Evolutionary conservation across 1,140 invertebrate genomes (phyloP), one percentile per base, ranked within the genome.

Genomic region (Battus philenor): DNA sequence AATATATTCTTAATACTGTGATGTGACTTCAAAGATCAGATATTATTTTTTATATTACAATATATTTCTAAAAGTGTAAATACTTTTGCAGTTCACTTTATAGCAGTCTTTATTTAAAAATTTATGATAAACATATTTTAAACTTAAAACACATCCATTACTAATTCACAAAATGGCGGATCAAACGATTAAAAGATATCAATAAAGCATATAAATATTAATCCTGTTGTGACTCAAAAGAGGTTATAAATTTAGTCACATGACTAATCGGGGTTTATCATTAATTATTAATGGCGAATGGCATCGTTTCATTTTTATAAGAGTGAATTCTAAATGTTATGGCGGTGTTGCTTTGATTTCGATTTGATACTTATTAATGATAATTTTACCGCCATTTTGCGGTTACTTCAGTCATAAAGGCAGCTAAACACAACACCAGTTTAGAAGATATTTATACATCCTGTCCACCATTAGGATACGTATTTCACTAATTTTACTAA

Each of bases 401-500:
- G 52, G 34, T 65, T 65, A 57, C 53, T 52, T 43, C 50, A 39
- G 56, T 55, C 49, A 54, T 62, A 56, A 58, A 49, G 59, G 68
- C 58, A 45, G 31, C 44, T 74, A 77, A 81, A 79, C 51, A 58
- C 49, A 34, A 45, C 36, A 59, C 54, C 65, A 70, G 75, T 81
- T 77, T 67, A 49, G 47, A 59, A 68, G 65, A 74, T 75, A 79
- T 81, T 76, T 77, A 80, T 73, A 75, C 48, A 67, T 81, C 78
- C 79, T 62, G 66, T 58, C 47, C 27, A 22, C 63, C 73, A 74
- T 80, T 76, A 76, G 59, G 53, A 53, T 57, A 43, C 47, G 46
- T 64, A 74, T 77, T 74, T 67, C 54, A 71, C 66, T 77, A 78
- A 84, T 82, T 74, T 77, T 58, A 68, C 70, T 78, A 72, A 76